A percentile compares a stretch with the other conserved stretches of the same genome.
Evolutionary conservation across 2,113 vertebrate species (phyloP).

Genomic region (Mobula birostris): DNA sequence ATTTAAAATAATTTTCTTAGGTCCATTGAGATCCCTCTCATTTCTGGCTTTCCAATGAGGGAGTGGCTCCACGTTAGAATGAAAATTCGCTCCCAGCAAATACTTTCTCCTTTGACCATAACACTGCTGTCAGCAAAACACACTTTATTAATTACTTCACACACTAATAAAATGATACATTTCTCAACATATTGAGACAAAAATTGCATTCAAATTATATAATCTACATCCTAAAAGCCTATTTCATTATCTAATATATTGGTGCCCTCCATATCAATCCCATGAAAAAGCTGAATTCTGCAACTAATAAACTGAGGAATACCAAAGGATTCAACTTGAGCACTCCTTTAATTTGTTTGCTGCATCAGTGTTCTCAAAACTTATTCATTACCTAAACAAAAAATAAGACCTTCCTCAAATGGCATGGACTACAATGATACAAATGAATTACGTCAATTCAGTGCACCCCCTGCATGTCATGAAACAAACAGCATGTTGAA

Average conservation of each 20-base stretch:
- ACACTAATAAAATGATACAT: neutral
- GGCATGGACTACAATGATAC: neutral
- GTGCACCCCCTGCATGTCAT: neutral
- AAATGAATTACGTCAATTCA: neutral
- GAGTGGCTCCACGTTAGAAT: neutral
- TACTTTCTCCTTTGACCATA: neutral
- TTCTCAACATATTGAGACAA: neutral
- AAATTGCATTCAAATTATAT: neutral
- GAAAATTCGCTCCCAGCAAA: neutral
- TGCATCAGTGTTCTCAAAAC: neutral
- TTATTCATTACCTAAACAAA: neutral
- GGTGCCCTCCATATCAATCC: neutral
- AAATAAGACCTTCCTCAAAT: neutral
- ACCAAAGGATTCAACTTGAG: neutral
- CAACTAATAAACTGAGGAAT: neutral
- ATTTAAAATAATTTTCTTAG: conserved; percentile 27
- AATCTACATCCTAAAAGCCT: neutral
- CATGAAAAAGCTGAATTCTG: neutral
- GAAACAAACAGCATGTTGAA: neutral
- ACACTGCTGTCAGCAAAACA: neutral
- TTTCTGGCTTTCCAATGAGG: neutral
- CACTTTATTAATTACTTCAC: conserved; percentile 11
- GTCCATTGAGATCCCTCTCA: neutral
- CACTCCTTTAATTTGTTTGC: neutral
- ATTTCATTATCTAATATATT: neutral